A percentile compares a stretch with the other conserved stretches of the same genome.
Evolutionary conservation across 2,797 vertebrate genomes (phyloP).

Genomic region (Varecia variegata): DNA sequence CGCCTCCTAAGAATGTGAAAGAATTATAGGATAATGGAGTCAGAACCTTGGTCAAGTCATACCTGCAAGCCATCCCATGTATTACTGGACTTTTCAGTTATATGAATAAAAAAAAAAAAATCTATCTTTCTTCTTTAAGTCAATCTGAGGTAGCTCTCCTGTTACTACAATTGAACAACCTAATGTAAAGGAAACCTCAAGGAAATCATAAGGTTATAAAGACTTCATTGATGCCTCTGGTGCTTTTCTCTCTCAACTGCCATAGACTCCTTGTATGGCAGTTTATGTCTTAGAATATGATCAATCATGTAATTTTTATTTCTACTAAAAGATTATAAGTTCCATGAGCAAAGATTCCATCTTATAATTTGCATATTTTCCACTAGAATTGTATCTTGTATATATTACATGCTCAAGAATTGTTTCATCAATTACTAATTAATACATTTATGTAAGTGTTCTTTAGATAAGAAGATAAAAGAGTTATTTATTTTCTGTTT

Average conservation of each 20-base stretch:
- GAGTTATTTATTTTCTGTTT: background rate
- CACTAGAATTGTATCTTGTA: background rate
- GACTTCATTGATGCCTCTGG: background rate
- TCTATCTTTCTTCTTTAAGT: background rate
- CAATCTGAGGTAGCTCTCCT: background rate
- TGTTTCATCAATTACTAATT: background rate
- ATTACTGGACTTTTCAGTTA: background rate
- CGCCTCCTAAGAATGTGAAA: background rate
- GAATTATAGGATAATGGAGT: background rate
- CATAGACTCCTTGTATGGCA: background rate
- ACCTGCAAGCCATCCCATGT: background rate
- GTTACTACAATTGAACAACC: background rate
- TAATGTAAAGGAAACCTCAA: background rate
- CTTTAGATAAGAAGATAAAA: background rate
- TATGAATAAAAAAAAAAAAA: background rate
- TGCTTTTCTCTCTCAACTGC: background rate
- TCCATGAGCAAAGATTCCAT: background rate
- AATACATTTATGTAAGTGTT: background rate
- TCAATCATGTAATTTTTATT: background rate
- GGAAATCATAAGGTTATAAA: background rate
- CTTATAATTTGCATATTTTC: background rate
- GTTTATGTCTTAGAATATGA: background rate
- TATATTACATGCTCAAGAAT: background rate
- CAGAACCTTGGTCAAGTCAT: background rate
- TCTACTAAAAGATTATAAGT: background rate